phyloP scores from a whole-genome alignment of 2,888 invertebrate species.

The Deilephila elpenor region DNA sequence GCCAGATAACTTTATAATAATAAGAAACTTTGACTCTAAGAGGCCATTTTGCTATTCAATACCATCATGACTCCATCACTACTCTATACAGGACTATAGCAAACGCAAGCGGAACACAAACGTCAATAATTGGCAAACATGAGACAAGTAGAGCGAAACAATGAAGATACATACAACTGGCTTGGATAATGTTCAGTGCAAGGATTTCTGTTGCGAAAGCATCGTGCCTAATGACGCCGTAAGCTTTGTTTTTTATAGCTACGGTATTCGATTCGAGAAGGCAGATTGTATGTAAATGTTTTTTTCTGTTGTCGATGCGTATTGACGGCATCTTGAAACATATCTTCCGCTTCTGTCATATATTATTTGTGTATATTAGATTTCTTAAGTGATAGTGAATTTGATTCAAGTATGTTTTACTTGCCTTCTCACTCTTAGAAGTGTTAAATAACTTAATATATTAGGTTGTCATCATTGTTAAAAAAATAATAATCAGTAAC shows the following conservation, averaged over 20 bases:
- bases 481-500: too few species aligned
- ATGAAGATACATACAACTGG: neutral
- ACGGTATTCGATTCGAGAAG: constrained; percentile 20
- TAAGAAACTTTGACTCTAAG: too few species aligned
- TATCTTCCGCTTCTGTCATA: too few species aligned
- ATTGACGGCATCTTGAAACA: too few species aligned
- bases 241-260: constrained; percentile 22
- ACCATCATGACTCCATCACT: too few species aligned
- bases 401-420: too few species aligned
- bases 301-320: neutral
- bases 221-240: constrained; percentile 22
- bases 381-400: neutral
- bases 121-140: constrained; percentile 1
- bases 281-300: constrained; percentile 8
- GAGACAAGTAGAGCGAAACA: constrained; percentile 1
- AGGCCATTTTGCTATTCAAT: too few species aligned
- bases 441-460: too few species aligned
- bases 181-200: constrained; percentile 21
- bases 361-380: too few species aligned
- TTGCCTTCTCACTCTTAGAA: too few species aligned
- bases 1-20: too few species aligned
- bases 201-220: constrained; percentile 20
- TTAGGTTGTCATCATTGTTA: too few species aligned
- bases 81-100: neutral
- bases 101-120: neutral